Conservation (phyloP, 2,113 vertebrate species). For the Pelmatolapia mariae region DNA sequence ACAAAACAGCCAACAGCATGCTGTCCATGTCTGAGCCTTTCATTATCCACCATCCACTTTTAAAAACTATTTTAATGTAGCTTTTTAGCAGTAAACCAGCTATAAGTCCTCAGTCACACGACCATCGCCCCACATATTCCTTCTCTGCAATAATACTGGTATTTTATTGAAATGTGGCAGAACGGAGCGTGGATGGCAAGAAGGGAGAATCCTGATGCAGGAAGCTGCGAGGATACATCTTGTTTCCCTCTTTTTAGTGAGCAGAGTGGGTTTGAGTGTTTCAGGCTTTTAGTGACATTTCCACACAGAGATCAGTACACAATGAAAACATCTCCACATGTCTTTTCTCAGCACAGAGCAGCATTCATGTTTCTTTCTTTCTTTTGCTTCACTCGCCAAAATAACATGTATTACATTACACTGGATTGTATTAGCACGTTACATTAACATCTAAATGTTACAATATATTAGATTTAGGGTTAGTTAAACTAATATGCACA, state of each 20-base stretch:
- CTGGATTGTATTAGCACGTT: background rate
- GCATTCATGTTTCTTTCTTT: background rate
- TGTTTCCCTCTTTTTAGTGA: background rate
- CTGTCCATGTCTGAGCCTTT: background rate
- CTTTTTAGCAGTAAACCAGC: background rate
- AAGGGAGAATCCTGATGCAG: background rate
- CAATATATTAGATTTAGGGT: background rate
- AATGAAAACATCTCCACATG: background rate
- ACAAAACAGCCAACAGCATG: background rate
- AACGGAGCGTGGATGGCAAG: background rate
- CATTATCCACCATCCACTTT: background rate
- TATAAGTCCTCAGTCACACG: background rate
- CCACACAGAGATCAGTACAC: background rate
- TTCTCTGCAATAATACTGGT: background rate
- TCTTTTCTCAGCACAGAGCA: background rate
- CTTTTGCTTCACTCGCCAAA: background rate
- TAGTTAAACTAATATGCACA: background rate
- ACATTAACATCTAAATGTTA: background rate
- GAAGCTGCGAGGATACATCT: background rate
- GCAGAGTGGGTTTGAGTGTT: background rate
- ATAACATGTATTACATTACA: background rate
- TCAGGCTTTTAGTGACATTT: background rate
- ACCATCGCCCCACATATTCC: accelerated
- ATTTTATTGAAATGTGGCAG: background rate
- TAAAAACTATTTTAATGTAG: background rate